Percentiles rank a stretch among this genome's conserved stretches.
These are phyloP conservation scores for Kryphioiulus occultus DNA, from an alignment of 2,888 invertebrate species.

Conservation along the genomic window DNA sequence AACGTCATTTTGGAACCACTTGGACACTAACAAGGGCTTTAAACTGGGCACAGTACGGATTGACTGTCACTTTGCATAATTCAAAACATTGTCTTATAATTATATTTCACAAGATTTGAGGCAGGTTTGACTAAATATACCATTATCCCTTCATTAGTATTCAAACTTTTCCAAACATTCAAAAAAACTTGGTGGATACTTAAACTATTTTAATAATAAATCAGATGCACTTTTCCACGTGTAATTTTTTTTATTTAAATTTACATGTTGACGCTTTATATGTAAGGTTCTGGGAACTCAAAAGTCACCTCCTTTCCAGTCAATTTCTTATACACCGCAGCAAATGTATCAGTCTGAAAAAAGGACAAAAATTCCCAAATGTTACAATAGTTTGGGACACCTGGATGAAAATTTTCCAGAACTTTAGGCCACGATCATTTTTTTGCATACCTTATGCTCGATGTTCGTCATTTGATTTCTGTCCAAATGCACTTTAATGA, in stretches of 20 bases:
- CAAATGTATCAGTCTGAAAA: slow-evolving; percentile 94
- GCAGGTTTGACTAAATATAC: too few relatives aligned
- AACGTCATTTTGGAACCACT: too few relatives aligned
- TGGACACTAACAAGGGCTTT: too few relatives aligned
- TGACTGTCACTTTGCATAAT: too few relatives aligned
- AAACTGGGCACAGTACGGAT: too few relatives aligned
- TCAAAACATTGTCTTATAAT: too few relatives aligned
- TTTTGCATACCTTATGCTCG: slow-evolving; percentile 88
- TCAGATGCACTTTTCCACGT: neutral
- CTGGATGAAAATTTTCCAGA: neutral
- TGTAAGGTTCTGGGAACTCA: slow-evolving; percentile 95
- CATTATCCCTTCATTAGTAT: too few relatives aligned
- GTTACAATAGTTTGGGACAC: neutral
- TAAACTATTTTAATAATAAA: neutral
- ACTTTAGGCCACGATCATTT: neutral
- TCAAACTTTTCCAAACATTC: neutral
- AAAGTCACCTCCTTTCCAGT: slow-evolving; percentile 99
- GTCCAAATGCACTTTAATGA: slow-evolving; percentile 97
- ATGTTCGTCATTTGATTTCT: slow-evolving; percentile 99
- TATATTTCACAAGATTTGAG: too few relatives aligned
- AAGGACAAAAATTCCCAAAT: neutral
- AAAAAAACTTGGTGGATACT: neutral
- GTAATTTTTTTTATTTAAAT: slow-evolving; percentile 48
- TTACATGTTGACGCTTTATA: slow-evolving; percentile 46
- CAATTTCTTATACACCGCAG: slow-evolving; percentile 97